phyloP scores from a whole-genome alignment of 2,797 vertebrate species.

The Gymnoscopelus microlampas region DNA sequence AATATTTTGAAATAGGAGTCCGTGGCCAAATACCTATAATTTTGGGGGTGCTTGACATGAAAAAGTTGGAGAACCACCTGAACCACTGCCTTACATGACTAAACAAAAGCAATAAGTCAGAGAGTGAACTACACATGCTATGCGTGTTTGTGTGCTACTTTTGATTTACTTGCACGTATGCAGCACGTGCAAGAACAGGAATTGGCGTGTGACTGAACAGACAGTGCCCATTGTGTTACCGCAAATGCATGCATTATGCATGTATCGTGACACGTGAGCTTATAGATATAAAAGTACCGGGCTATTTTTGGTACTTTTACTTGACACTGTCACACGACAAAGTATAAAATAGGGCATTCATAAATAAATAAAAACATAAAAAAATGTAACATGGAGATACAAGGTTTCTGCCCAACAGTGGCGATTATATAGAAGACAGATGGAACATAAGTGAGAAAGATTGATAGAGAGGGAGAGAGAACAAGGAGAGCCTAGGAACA shows the following conservation, averaged over 20 bases:
- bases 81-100: not conserved
- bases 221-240: conserved; percentile 27
- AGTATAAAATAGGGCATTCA: not conserved
- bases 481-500: not conserved
- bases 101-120: conserved; percentile 16
- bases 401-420: no score
- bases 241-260: conserved; percentile 34
- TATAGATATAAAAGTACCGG: no score
- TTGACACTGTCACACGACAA: no score
- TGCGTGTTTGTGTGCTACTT: not conserved
- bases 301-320: no score
- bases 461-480: conserved; percentile 1
- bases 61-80: no score
- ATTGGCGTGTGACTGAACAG: conserved; percentile 3
- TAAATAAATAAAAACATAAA: not conserved
- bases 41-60: no score
- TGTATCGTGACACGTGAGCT: not conserved
- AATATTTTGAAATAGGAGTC: no score
- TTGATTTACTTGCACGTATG: not conserved
- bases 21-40: no score
- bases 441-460: not conserved
- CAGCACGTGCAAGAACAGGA: conserved; percentile 10
- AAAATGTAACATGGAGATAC: no score
- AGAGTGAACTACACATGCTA: not conserved
- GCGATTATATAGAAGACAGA: no score